A percentile compares a stretch with the other conserved stretches of the same genome.
These are phyloP conservation scores for Channa striata DNA, from an alignment of 2,797 vertebrate species.

Conservation along the genomic window DNA sequence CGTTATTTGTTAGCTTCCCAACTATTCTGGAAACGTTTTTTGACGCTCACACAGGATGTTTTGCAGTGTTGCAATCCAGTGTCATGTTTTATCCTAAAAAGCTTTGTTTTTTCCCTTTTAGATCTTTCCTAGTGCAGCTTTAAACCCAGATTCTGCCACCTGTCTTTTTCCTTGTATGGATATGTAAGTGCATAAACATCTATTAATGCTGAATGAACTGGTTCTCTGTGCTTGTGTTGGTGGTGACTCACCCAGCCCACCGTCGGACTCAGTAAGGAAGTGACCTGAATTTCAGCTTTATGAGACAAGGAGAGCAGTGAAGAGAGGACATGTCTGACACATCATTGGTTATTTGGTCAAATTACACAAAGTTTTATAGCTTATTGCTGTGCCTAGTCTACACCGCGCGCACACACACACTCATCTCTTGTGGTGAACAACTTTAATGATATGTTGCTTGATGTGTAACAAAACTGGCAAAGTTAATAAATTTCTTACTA, in stretches of 20 bases:
- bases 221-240: constrained; percentile 26
- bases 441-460: too few relatives aligned
- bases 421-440: too few relatives aligned
- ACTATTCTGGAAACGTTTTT: too few relatives aligned
- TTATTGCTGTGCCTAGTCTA: neutral
- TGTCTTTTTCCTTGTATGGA: constrained; percentile 29
- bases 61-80: neutral
- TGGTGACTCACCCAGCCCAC: constrained; percentile 45
- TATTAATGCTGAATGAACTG: constrained; percentile 49
- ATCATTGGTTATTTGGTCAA: constrained; percentile 8
- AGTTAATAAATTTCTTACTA: too few relatives aligned
- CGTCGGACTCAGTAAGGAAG: constrained; percentile 35
- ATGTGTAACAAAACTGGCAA: too few relatives aligned
- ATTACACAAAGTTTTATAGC: neutral
- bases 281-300: constrained; percentile 53
- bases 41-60: neutral
- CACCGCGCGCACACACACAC: neutral
- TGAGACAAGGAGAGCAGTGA: constrained; percentile 1
- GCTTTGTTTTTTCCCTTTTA: neutral
- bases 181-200: constrained; percentile 30
- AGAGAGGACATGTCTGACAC: constrained; percentile 4
- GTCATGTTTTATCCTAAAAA: neutral
- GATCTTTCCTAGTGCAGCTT: neutral
- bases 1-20: too few relatives aligned
- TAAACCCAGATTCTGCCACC: constrained; percentile 11